Evolutionary conservation across 2,888 invertebrate species (phyloP).

Genomic region (Thalpophila matura): DNA sequence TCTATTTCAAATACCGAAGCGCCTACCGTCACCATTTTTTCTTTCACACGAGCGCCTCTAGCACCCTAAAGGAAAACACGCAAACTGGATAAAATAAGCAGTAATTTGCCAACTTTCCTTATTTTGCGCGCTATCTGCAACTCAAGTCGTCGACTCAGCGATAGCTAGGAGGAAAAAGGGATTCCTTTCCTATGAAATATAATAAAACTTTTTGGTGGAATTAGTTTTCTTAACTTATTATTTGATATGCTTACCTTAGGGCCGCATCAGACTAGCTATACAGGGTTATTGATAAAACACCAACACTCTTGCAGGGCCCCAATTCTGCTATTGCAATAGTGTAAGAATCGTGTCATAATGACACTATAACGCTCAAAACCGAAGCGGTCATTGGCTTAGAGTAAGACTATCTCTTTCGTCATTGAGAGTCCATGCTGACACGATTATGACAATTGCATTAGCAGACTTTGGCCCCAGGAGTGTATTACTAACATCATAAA

Average conservation of each 20-base stretch:
- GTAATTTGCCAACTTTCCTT: conserved; percentile 43
- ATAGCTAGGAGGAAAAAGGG: conserved; percentile 56
- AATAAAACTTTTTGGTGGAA: conserved; percentile 66
- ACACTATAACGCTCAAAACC: no score
- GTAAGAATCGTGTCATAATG: no score
- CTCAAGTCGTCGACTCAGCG: conserved; percentile 53
- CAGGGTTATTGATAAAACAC: no score
- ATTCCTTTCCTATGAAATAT: conserved; percentile 61
- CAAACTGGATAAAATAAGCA: conserved; percentile 29
- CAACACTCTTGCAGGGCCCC: no score
- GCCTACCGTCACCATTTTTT: neutral
- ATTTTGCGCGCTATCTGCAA: conserved; percentile 36
- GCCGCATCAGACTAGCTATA: no score
- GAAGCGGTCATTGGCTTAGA: no score
- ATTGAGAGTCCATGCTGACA: no score
- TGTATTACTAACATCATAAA: no score
- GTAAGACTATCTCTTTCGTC: no score
- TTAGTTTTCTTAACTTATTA: conserved; percentile 66
- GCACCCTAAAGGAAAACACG: conserved; percentile 23
- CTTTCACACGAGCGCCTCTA: neutral
- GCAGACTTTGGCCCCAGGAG: no score
- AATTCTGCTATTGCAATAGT: no score
- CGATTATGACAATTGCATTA: no score
- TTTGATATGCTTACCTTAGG: conserved; percentile 58
- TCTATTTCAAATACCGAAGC: neutral